Evolutionary conservation across 53 echinoderm and acorn worm genomes (phyloP), one percentile per base, ranked within the genome.

Genomic region (Actinopyga echinites): DNA sequence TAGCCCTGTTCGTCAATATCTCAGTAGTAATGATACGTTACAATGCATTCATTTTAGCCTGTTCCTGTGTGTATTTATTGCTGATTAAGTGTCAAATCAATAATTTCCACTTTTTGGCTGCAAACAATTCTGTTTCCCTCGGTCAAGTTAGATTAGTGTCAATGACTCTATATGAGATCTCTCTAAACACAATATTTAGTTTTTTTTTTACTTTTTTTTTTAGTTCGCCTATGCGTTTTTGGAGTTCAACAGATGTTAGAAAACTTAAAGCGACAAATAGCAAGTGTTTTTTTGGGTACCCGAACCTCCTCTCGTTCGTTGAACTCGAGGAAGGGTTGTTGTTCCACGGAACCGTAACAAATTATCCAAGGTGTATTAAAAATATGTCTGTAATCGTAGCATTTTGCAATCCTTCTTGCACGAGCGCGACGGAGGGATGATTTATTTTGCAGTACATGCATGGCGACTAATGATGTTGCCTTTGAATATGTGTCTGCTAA

Each of bases 121-220:
- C 71, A 42, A 71, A 71, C 71, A 71, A 71, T 71, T 71, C 71
- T 24, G 28, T 26, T 71, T 71, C 71, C 71, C 71, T 36, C 71
- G 71, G 71, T 71, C 71, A 71, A 71, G 25, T 71, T 37, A 71
- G 44, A 71, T 43, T 25, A 54, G 56, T 77, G 77, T 77, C 77
- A 77, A 77, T 55, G 77, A 77, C 77, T 77, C 49, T 26, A 5
- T 26, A 5, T 9, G 38, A 33, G 53, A 19, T 56, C 71, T 40
- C 71, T 71, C 71, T 42, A 40, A 71, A 77, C 54, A 56, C 77
- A 77, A 77, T 77, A 77, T 77, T 77, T 77, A 56, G 56, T 55
- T 31, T 53, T 77, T 45, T 74, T 71, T n/a, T n/a, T n/a, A 29
- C 20, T 53, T 77, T 45, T 74, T 37, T 44, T 49, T 49, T 49